Evolutionary conservation across 2,797 vertebrate species (phyloP).

Genomic region (Trematomus bernacchii): DNA sequence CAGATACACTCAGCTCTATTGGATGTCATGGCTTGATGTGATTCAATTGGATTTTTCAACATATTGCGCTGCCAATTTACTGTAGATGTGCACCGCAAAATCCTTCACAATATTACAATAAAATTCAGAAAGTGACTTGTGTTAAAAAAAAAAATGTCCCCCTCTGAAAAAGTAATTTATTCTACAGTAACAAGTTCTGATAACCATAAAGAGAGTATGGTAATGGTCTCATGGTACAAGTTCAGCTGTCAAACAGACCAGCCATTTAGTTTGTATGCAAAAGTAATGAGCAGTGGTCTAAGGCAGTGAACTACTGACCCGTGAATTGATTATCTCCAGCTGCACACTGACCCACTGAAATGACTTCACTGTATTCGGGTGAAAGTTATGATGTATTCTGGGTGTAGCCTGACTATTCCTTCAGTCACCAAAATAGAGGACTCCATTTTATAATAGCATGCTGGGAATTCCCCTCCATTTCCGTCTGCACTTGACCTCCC

Average conservation of each 20-base stretch:
- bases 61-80: conserved; percentile 40
- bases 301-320: conserved; percentile 59
- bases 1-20: conserved; percentile 63
- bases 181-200: conserved; percentile 46
- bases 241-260: conserved; percentile 60
- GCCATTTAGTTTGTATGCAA: conserved; percentile 53
- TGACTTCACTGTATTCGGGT: conserved; percentile 65
- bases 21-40: conserved; percentile 75
- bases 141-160: conserved; percentile 31
- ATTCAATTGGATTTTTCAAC: conserved; percentile 66
- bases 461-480: conserved; percentile 84
- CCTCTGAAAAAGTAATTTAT: conserved; percentile 30
- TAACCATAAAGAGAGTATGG: conserved; percentile 33
- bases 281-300: conserved; percentile 58
- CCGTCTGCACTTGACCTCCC: conserved; percentile 80
- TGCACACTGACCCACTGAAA: conserved; percentile 67
- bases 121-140: conserved; percentile 40
- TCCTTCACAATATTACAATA: conserved; percentile 42
- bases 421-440: conserved; percentile 75
- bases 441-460: conserved; percentile 79
- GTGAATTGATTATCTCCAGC: conserved; percentile 71
- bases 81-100: conserved; percentile 48
- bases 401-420: conserved; percentile 69
- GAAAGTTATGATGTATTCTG: conserved; percentile 70
- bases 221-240: conserved; percentile 25